Conservation (phyloP, 1,140 invertebrate species). For the Copidosoma floridanum region DNA sequence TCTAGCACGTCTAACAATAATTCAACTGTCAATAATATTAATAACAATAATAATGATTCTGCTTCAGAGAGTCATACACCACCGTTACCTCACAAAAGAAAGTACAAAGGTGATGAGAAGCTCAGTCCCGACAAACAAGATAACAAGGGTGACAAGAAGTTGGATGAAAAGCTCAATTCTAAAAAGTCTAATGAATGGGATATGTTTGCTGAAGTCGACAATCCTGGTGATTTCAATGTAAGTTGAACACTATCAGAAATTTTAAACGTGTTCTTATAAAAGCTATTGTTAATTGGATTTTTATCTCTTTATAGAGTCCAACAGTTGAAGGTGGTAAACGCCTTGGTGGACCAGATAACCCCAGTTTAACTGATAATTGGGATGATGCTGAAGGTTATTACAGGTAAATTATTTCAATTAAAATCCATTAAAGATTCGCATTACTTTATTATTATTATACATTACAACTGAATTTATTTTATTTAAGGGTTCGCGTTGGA, state of each 20-base stretch:
- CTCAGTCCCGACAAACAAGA: not conserved
- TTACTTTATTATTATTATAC: not conserved
- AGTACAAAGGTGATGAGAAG: not conserved
- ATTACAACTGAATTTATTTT: not conserved
- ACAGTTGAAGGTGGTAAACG: slow-evolving; percentile 67
- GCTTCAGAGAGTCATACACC: slow-evolving; percentile 52
- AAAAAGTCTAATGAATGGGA: slow-evolving; percentile 70
- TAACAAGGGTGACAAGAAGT: not conserved
- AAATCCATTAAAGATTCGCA: not conserved
- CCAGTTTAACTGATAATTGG: slow-evolving; percentile 96
- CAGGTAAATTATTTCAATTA: slow-evolving; percentile 36
- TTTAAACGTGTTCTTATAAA: too few species aligned
- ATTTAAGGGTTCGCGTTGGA: slow-evolving; percentile 91
- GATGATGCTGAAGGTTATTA: slow-evolving; percentile 99
- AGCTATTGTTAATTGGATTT: not conserved
- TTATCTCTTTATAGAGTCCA: slow-evolving; percentile 68
- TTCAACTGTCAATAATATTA: slow-evolving; percentile 35
- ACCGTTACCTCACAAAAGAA: slow-evolving; percentile 41
- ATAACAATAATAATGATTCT: slow-evolving; percentile 51
- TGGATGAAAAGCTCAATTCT: slow-evolving; percentile 34
- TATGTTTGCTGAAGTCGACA: slow-evolving; percentile 88
- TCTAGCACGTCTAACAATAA: slow-evolving; percentile 45
- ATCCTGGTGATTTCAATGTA: slow-evolving; percentile 82
- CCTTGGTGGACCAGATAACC: slow-evolving; percentile 76
- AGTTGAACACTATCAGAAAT: slow-evolving; percentile 50